phyloP scores from a whole-genome alignment of 2,888 invertebrate genomes.

The Emesis russula region DNA sequence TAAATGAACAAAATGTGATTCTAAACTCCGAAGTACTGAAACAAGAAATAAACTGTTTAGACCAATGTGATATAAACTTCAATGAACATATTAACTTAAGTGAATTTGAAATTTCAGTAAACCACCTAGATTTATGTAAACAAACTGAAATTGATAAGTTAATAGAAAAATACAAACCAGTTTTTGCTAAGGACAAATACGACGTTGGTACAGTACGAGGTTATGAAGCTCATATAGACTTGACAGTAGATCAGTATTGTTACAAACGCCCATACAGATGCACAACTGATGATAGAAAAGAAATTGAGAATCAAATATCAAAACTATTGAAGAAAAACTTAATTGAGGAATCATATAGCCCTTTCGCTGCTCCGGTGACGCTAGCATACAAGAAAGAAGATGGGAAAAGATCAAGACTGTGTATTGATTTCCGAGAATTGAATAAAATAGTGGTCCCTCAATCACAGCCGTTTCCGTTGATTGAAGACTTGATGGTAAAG shows the following conservation, averaged over 20 bases:
- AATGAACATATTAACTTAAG: slow-evolving; percentile 31
- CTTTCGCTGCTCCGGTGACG: slow-evolving; percentile 81
- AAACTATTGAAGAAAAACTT: slow-evolving; percentile 73
- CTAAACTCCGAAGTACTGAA: no score
- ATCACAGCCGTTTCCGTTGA: slow-evolving; percentile 89
- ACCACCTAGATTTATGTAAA: slow-evolving; percentile 26
- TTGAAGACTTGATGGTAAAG: slow-evolving; percentile 89
- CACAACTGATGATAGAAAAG: slow-evolving; percentile 74
- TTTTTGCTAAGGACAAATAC: slow-evolving; percentile 75
- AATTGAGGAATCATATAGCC: slow-evolving; percentile 85
- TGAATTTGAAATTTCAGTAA: slow-evolving; percentile 27
- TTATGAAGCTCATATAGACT: slow-evolving; percentile 77
- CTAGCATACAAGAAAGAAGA: slow-evolving; percentile 68
- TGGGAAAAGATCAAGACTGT: slow-evolving; percentile 84
- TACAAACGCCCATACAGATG: slow-evolving; percentile 81
- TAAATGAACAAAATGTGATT: slow-evolving; percentile 13
- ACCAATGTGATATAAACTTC: slow-evolving; percentile 29
- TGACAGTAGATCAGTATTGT: slow-evolving; percentile 78
- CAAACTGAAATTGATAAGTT: slow-evolving; percentile 30
- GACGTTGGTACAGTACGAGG: slow-evolving; percentile 64
- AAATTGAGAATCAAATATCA: slow-evolving; percentile 78
- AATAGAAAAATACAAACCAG: slow-evolving; percentile 46
- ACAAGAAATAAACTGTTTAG: no score
- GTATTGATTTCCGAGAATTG: slow-evolving; percentile 88
- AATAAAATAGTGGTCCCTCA: slow-evolving; percentile 89